Evolutionary conservation across 2,113 vertebrate genomes (phyloP).

Genomic region (Sturnus vulgaris): DNA sequence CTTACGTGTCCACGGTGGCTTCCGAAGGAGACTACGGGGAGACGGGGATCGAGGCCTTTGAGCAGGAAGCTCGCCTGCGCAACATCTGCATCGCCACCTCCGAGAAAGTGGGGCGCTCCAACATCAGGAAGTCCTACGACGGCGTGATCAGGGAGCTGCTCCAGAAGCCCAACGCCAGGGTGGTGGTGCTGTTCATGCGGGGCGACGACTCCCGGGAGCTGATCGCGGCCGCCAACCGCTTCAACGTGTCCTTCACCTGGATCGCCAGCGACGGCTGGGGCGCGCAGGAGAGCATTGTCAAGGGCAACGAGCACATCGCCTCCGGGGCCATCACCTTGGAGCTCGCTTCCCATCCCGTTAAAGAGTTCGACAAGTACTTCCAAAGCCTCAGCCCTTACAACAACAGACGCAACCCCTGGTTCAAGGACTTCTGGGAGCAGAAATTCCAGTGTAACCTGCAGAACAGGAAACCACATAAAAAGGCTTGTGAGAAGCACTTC

Average conservation of each 20-base stretch:
- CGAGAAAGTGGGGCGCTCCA: constrained; percentile 93
- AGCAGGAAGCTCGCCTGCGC: constrained; percentile 92
- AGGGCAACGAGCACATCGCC: constrained; percentile 90
- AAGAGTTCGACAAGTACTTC: constrained; percentile 92
- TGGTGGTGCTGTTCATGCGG: constrained; percentile 94
- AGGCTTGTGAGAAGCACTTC: constrained; percentile 82
- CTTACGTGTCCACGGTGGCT: constrained; percentile 95
- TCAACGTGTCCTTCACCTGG: constrained; percentile 95
- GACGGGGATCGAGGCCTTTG: constrained; percentile 96
- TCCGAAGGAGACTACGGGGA: constrained; percentile 97
- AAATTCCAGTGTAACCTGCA: constrained; percentile 91
- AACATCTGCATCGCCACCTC: constrained; percentile 98
- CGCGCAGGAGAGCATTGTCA: constrained; percentile 93
- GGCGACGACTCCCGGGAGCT: constrained; percentile 93
- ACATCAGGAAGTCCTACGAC: constrained; percentile 93
- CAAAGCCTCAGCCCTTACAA: constrained; percentile 84
- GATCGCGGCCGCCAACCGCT: constrained; percentile 87
- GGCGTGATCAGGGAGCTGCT: constrained; percentile 91
- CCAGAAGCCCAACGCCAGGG: constrained; percentile 91
- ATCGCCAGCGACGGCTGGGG: constrained; percentile 98
- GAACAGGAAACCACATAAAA: constrained; percentile 66
- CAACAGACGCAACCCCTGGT: constrained; percentile 95
- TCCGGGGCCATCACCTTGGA: constrained; percentile 94
- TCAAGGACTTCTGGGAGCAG: constrained; percentile 97
- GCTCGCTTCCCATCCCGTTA: constrained; percentile 88